A percentile compares a stretch with the other conserved stretches of the same genome.
phyloP scores from a whole-genome alignment of 2,888 invertebrate species.

The Magallana nippona region DNA sequence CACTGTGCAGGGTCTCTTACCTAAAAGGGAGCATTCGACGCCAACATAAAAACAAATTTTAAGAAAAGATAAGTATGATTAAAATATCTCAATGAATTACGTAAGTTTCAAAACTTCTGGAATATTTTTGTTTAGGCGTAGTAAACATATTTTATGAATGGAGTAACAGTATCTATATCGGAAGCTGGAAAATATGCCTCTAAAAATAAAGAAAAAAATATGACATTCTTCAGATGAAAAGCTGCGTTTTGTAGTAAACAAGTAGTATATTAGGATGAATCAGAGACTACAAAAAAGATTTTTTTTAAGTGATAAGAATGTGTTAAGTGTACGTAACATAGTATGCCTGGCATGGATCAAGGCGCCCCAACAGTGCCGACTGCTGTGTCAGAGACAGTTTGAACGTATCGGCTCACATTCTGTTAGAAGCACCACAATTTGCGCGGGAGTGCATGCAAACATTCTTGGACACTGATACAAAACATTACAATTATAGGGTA shows the following conservation, averaged over 20 bases:
- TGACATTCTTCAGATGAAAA: not conserved
- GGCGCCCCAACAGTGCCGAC: not conserved
- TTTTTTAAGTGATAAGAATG: conserved; percentile 20
- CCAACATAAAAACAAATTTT: conserved; percentile 20
- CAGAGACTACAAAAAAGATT: not conserved
- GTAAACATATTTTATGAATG: conserved; percentile 29
- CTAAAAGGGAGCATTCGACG: conserved; percentile 24
- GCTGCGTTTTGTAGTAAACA: not conserved
- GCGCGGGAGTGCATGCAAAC: not conserved
- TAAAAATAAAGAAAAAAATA: not conserved
- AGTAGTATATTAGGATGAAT: conserved; percentile 26
- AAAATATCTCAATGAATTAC: conserved; percentile 2
- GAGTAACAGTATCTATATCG: conserved; percentile 18
- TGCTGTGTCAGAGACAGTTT: not conserved
- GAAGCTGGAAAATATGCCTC: not conserved
- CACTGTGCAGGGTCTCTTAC: not conserved
- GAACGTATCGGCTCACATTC: not conserved
- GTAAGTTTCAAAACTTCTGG: not conserved
- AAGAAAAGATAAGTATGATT: conserved; percentile 26
- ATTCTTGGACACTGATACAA: not conserved
- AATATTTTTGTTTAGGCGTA: not conserved
- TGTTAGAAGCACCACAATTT: not conserved
- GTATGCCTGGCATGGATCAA: not conserved
- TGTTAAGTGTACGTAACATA: not conserved
- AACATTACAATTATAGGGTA: not conserved